Base-by-base conservation (phyloP, 2,797 vertebrate genomes). In the Gila robusta region DNA sequence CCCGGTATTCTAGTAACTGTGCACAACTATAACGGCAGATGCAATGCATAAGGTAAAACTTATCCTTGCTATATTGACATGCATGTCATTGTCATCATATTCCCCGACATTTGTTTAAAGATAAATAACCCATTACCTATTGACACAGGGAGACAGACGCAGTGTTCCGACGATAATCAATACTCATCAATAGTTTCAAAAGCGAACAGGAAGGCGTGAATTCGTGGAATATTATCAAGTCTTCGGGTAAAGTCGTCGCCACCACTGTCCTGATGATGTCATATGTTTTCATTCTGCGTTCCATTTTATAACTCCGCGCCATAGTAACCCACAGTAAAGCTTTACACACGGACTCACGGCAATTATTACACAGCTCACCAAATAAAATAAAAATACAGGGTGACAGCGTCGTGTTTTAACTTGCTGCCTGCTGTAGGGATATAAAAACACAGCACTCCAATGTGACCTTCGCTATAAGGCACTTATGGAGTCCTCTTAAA, bases 211-310 rank as follows among this genome's bases (percentile, higher is more conserved):
- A 78, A 49, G 9, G 41, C 8, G 47, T 47, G 62, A 23, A 49
- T 39, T 26, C 52, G 52, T 21, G 32, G 0, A 32, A 81, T 76
- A 69, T 67, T 14, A 11, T 69, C 1, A 86, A 52, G 70, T 59
- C 23, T 69, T 76, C 32, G 12, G 49, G 32, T 84, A 79, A 84
- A 87, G 79, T 79, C 87, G 80, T 82, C 87, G 72, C 76, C 79
- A 35, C 85, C 82, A 76, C 88, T 77, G 66, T 81, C 69, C 72
- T 89, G 89, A 86, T 92, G 92, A 92, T 90, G 91, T 93, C 91
- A 93, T 91, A 80, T 91, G 92, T 92, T 93, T 93, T 90, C 88
- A 91, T 89, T 91, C 87, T 86, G 87, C 90, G 86, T 84, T 86
- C 85, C 79, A 66, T 88, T 85, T 87, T 52, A 87, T 88, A 89